Evolutionary conservation across 2,888 invertebrate genomes (phyloP).

Genomic region (Coronaproctus castanopsis): DNA sequence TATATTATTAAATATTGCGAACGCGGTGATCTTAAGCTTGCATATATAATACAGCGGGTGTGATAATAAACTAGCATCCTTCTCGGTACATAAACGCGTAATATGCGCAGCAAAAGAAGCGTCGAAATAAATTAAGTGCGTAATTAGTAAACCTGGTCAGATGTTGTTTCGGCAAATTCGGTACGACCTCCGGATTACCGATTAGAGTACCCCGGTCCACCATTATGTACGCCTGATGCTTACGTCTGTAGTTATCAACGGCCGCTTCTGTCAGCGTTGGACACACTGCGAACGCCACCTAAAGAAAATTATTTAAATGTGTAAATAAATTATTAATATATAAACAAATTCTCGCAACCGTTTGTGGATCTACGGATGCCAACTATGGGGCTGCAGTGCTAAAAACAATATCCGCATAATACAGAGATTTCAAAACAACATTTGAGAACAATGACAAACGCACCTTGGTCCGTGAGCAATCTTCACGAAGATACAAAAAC

Average conservation of each 20-base stretch:
- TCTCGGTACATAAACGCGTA: no score
- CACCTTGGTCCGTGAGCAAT: no score
- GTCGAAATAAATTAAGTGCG: no score
- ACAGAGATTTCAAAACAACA: no score
- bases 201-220: constrained; percentile 86
- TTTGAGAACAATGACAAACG: no score
- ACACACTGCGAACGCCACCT: constrained; percentile 51
- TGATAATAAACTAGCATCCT: no score
- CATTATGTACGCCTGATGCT: constrained; percentile 89
- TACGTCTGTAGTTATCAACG: constrained; percentile 70
- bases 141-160: constrained; percentile 42
- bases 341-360: background rate
- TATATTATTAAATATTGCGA: no score
- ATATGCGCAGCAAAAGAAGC: no score
- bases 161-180: constrained; percentile 86
- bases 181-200: constrained; percentile 68
- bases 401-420: background rate
- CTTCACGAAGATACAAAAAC: no score
- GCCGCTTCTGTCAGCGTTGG: constrained; percentile 64
- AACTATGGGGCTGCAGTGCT: background rate
- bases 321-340: constrained; percentile 7
- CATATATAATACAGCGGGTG: no score
- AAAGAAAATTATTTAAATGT: no score
- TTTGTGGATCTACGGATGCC: background rate
- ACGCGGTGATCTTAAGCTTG: no score